Percentiles rank a stretch among this genome's conserved stretches.
Conservation (phyloP, 2,113 vertebrate genomes). For the Ciconia maguari region DNA sequence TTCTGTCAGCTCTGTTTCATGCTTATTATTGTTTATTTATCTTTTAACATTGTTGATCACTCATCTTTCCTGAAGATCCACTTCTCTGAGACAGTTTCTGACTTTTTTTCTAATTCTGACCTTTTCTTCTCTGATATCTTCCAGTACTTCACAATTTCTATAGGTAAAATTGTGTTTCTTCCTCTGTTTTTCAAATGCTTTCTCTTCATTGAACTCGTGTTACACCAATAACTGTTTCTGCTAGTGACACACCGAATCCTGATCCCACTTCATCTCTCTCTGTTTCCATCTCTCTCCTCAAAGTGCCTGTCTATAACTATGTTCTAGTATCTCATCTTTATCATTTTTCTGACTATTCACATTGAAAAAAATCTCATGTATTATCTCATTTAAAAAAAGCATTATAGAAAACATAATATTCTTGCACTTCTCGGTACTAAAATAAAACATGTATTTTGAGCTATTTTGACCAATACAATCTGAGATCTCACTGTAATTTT, state of each 20-base stretch:
- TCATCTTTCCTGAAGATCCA: neutral
- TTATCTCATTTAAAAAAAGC: neutral
- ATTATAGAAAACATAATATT: neutral
- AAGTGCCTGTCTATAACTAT: neutral
- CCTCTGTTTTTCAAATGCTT: neutral
- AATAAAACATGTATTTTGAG: neutral
- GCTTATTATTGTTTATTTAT: neutral
- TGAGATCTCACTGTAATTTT: neutral
- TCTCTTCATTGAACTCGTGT: neutral
- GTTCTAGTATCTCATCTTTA: neutral
- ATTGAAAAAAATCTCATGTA: neutral
- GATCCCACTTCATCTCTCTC: neutral
- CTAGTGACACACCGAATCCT: neutral
- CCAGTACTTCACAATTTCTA: neutral
- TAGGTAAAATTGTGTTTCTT: neutral
- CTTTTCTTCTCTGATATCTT: neutral
- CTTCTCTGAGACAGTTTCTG: neutral
- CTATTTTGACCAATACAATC: neutral
- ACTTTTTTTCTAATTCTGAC: neutral
- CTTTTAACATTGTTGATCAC: neutral
- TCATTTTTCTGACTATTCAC: neutral
- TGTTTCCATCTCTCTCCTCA: neutral
- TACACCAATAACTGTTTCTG: neutral
- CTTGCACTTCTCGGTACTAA: neutral
- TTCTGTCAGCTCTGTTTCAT: neutral